Evolutionary conservation across 37 sponge, comb jelly and placozoan species (phyloP).

Genomic region (Spongia lamella): DNA sequence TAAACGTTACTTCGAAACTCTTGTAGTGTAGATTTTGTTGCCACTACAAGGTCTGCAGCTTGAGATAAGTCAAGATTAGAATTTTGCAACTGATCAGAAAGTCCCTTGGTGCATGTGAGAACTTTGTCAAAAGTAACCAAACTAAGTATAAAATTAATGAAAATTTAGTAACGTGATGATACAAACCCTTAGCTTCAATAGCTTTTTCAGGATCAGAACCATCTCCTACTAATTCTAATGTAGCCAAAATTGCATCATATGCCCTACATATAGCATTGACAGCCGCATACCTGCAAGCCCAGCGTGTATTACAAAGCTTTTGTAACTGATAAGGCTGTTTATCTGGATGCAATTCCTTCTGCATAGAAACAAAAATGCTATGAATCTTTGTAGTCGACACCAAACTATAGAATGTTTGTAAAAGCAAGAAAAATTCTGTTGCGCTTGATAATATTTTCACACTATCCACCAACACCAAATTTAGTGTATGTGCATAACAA

Average conservation of each 20-base stretch:
- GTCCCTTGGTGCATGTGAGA: neutral
- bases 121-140: too few species aligned
- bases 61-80: too few species aligned
- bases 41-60: too few species aligned
- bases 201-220: too few species aligned
- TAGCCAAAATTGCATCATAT: too few species aligned
- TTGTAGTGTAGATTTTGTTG: too few species aligned
- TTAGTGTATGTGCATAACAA: conserved; percentile 33
- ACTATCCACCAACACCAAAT: conserved; percentile 38
- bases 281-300: conserved; percentile 33
- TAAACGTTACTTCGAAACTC: too few species aligned
- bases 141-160: neutral
- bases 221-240: too few species aligned
- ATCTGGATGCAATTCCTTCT: conserved; percentile 44
- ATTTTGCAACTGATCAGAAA: too few species aligned
- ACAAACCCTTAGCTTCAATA: too few species aligned
- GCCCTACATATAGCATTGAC: conserved; percentile 16
- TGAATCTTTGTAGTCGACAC: conserved; percentile 46
- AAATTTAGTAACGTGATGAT: too few species aligned
- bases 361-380: conserved; percentile 25
- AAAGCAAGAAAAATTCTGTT: conserved; percentile 34
- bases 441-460: conserved; percentile 23
- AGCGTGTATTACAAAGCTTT: conserved; percentile 29
- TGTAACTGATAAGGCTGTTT: conserved; percentile 34
- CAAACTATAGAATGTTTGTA: conserved; percentile 40